A percentile compares a stretch with the other conserved stretches of the same genome.
Evolutionary conservation across 2,113 vertebrate species (phyloP).

Genomic region (Mustela lutreola): DNA sequence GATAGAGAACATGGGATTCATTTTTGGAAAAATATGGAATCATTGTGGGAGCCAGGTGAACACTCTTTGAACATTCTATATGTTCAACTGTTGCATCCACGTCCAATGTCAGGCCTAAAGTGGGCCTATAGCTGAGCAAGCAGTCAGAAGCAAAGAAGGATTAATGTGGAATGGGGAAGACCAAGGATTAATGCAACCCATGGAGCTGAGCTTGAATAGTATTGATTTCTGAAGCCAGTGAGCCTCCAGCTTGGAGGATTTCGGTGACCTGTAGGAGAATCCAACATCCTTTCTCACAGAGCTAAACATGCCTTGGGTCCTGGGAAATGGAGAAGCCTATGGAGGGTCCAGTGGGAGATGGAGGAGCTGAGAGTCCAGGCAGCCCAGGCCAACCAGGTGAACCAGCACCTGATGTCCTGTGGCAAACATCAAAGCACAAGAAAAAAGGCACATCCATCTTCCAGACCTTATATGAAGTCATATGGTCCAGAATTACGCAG

Average conservation of each 20-base stretch:
- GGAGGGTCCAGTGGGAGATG: background rate
- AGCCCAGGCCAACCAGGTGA: background rate
- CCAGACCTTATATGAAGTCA: background rate
- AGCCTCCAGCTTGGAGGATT: background rate
- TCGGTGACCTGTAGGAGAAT: background rate
- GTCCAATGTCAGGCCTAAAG: background rate
- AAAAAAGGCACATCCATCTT: background rate
- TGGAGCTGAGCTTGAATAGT: background rate
- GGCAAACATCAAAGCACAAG: background rate
- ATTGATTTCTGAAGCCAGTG: background rate
- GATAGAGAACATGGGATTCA: background rate
- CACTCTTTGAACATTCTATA: background rate
- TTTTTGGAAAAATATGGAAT: background rate
- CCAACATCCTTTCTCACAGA: background rate
- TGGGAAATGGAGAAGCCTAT: background rate
- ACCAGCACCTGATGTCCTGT: too few species aligned
- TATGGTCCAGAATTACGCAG: background rate
- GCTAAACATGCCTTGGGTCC: background rate
- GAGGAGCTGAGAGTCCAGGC: background rate
- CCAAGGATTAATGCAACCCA: rapidly evolving
- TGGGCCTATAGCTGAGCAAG: background rate
- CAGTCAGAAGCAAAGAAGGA: background rate
- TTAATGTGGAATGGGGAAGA: background rate
- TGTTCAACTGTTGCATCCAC: background rate
- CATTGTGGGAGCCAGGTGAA: background rate